A percentile compares a stretch with the other conserved stretches of the same genome.
These are phyloP conservation scores for Charaxes varanes DNA, from an alignment of 1,140 invertebrate species.

Conservation along the genomic window DNA sequence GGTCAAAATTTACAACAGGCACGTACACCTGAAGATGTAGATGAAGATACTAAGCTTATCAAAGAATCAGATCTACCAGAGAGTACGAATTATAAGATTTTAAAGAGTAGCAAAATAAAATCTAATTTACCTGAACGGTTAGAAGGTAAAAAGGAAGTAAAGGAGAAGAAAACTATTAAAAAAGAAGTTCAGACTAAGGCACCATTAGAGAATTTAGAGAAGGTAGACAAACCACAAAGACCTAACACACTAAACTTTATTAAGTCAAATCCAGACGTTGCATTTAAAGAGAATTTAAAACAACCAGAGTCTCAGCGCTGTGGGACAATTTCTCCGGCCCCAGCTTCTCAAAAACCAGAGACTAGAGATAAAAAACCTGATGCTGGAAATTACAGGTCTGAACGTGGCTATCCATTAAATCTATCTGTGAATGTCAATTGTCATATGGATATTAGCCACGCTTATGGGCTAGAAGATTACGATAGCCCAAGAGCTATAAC, in stretches of 20 bases:
- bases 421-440: conserved; percentile 77
- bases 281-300: conserved; percentile 61
- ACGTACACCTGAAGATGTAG: conserved; percentile 11
- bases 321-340: conserved; percentile 48
- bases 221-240: conserved; percentile 39
- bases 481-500: conserved; percentile 64
- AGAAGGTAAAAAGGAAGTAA: conserved; percentile 46
- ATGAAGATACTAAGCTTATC: conserved; percentile 14
- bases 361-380: conserved; percentile 34
- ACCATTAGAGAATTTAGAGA: conserved; percentile 27
- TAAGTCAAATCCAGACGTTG: conserved; percentile 65
- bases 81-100: conserved; percentile 60
- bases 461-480: conserved; percentile 61
- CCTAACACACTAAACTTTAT: conserved; percentile 68
- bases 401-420: conserved; percentile 66
- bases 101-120: conserved; percentile 66
- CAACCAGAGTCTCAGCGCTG: conserved; percentile 38
- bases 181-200: conserved; percentile 34
- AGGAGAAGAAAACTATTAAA: conserved; percentile 62
- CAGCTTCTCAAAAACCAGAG: conserved; percentile 37
- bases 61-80: conserved; percentile 41
- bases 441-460: conserved; percentile 73
- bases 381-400: conserved; percentile 31
- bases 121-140: conserved; percentile 61
- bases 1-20: conserved; percentile 21